Conservation (phyloP, 1,140 invertebrate genomes). For the Drosophila parabipectinata region DNA sequence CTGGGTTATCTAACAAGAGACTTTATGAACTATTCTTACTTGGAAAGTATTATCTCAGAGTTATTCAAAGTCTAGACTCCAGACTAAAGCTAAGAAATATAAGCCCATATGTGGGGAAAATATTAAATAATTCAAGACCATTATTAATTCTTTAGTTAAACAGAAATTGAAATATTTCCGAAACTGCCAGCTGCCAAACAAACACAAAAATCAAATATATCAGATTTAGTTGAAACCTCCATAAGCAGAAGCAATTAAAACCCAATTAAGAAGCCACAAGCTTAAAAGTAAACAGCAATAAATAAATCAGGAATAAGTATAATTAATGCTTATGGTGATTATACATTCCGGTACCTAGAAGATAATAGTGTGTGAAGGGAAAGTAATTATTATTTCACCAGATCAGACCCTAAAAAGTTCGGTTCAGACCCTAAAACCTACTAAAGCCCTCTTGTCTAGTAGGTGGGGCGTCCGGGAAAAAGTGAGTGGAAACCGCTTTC, state of each 20-base stretch:
- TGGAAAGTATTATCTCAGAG: too few relatives aligned
- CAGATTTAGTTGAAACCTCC: background rate
- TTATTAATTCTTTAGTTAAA: background rate
- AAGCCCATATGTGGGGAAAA: too few relatives aligned
- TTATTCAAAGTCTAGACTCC: background rate
- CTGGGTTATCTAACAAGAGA: background rate
- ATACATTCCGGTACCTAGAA: background rate
- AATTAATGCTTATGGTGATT: background rate
- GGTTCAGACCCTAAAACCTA: background rate
- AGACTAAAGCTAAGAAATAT: background rate
- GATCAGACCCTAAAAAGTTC: background rate
- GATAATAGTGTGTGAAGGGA: background rate
- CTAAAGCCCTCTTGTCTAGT: background rate
- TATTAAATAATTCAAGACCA: background rate
- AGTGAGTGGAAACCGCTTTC: slow-evolving; percentile 23
- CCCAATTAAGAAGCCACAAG: background rate
- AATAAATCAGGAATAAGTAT: background rate
- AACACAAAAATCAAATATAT: background rate
- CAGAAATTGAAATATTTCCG: background rate
- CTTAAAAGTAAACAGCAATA: background rate
- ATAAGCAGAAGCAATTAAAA: background rate
- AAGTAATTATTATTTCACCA: background rate
- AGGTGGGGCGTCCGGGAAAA: slow-evolving; percentile 15
- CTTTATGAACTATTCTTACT: background rate
- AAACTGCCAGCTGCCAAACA: background rate